Percentiles rank a stretch among this genome's conserved stretches.
Evolutionary conservation across 2,113 vertebrate species (phyloP).

Genomic region (Tyrannus savana): DNA sequence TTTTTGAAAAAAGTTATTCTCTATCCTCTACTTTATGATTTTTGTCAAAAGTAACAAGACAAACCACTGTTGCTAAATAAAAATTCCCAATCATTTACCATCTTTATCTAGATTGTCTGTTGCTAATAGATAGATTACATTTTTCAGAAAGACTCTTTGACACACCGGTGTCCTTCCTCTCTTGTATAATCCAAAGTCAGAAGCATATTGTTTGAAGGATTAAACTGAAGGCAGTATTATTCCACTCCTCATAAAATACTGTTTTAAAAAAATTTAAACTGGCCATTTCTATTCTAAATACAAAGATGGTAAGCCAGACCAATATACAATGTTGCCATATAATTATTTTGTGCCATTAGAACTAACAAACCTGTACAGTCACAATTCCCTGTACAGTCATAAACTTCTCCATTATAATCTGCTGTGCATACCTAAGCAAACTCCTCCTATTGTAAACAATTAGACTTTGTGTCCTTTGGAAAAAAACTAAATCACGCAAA

Average conservation of each 20-base stretch:
- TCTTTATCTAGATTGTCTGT: not conserved
- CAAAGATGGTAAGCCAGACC: not conserved
- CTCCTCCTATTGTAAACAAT: not conserved
- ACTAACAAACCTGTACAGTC: not conserved
- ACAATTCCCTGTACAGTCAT: not conserved
- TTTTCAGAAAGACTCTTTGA: not conserved
- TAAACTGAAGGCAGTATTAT: not conserved
- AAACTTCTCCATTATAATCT: not conserved
- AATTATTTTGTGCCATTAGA: not conserved
- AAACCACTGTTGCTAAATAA: not conserved
- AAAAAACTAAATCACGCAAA: not conserved
- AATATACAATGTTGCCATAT: not conserved
- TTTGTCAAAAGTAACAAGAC: not conserved
- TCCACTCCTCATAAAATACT: not conserved
- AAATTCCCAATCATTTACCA: not conserved
- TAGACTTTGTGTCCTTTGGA: not conserved
- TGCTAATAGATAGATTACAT: not conserved
- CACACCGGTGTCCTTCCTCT: not conserved
- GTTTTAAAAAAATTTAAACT: not conserved
- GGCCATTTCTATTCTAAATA: not conserved
- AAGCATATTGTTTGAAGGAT: not conserved
- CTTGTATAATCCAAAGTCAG: not conserved
- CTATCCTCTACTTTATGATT: not conserved
- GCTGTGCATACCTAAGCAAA: not conserved
- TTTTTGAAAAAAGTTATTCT: not conserved